Percentiles rank a stretch among this genome's conserved stretches.
These are phyloP conservation scores for Phaethon lepturus DNA, from an alignment of 2,113 vertebrate species.

Conservation along the genomic window DNA sequence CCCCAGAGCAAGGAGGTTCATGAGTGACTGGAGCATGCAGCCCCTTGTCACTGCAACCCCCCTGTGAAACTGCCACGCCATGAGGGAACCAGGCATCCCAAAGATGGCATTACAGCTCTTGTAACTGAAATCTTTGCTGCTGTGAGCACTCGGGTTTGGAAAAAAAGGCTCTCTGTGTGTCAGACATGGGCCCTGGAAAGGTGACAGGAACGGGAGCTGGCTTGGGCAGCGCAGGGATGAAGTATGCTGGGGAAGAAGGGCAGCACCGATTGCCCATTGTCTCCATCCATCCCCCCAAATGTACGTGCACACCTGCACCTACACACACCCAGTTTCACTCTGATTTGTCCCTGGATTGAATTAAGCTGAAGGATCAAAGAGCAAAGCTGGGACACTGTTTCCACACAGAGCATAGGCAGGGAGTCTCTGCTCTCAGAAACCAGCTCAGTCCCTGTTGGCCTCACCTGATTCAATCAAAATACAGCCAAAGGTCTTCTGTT, in stretches of 20 bases:
- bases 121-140: neutral
- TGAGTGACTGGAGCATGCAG: neutral
- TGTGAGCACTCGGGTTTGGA: neutral
- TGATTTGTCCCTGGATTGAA: slow-evolving; percentile 20
- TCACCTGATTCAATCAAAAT: slow-evolving; percentile 42
- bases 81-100: neutral
- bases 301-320: neutral
- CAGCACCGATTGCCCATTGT: neutral
- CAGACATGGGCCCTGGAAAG: neutral
- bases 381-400: neutral
- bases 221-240: accelerated
- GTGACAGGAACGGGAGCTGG: neutral
- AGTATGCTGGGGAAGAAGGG: neutral
- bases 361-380: slow-evolving; percentile 54
- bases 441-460: neutral
- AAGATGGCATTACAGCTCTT: neutral
- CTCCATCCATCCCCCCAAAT: neutral
- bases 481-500: neutral
- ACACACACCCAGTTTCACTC: neutral
- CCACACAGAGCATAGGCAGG: neutral
- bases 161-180: neutral
- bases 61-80: neutral
- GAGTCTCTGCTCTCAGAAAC: neutral
- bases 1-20: neutral
- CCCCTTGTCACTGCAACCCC: neutral